Evolutionary conservation across 2,113 vertebrate species (phyloP), one percentile per base, ranked within the genome.

Genomic region (Paracanthobrama guichenoti): DNA sequence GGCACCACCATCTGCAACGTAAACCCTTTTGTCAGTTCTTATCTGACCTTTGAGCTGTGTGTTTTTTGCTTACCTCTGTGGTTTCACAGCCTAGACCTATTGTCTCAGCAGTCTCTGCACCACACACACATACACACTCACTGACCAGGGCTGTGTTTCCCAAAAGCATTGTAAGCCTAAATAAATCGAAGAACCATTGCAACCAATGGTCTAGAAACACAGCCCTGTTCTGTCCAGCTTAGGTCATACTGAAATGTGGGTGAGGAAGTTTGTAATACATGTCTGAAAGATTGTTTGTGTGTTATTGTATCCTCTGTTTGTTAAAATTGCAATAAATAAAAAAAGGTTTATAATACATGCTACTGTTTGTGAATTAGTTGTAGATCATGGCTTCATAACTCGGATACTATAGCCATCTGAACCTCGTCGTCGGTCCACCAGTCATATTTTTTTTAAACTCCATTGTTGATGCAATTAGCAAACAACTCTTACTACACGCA

Each of bases 1-100:
- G 48, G 87, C 85, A 75, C 74, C 84, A 79, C 74, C 79, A 86
- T 88, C 72, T 85, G 85, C 50, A 46, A 78, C 85, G 79, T 12
- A 53, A 78, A 85, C 28, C 28, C 26, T 42, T 64, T 74, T 74
- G 69, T 80, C 53, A 74, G 46, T 44, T 13, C 31, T 55, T 69
- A 10, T 69, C 35, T 35, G 35, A 79, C 6, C 53, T 44, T 69
- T 71, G 67, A 28, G 26, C 26, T 24, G 20, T 80, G 66, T 60
- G 75, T 46, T 57, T 57, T 39, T 13, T 83, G 57, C 82, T 83
- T 75, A 83, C 26, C 13, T 11, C 42, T 67, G 83, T 26, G 35
- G 35, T 72, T 79, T 79, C 39, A 69, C 20, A 35, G 64, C 9
- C 48, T 20, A 60, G 48, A 69, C 64, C 57, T 53, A 26, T 67